Evolutionary conservation across 2,888 invertebrate species (phyloP), one percentile per base, ranked within the genome.

Genomic region (Galerucella pusilla): DNA sequence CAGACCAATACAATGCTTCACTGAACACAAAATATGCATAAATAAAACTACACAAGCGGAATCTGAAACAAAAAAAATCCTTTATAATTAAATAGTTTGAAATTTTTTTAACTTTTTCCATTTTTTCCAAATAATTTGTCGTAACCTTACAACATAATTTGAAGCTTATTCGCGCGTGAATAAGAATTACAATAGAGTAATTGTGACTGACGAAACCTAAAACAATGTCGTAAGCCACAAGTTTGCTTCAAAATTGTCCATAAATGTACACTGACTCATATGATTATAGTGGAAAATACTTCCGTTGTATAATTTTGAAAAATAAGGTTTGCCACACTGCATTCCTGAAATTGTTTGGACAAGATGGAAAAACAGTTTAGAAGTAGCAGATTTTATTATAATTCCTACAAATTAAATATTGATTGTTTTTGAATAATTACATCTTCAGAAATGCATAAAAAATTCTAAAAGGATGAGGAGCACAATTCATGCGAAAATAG

Each of bases 121-220:
- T 16, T 28, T 65, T 70, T 70, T 57, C 42, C 14, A 57, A 68
- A 68, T 16, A 61, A 35, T 68, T 69, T 11, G 42, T 54, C n/a
- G 28, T 70, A 70, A 70, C 54, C 63, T 70, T 70, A 52, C 16
- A 70, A 61, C 63, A 52, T 63, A 70, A 70, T 70, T 69, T 69
- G 61, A 25, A 59, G 59, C 25, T 70, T 70, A 70, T 70, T 70
- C 61, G 64, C 70, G 63, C 70, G 70, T 63, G 64, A 70, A 70
- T 54, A 64, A 16, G 12, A 64, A 64, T 64, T 14, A 54, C 54
- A 54, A 28, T 70, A 63, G 35, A 63, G 70, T 35, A 11, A 46
- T 65, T 65, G 16, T 57, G 57, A 20, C 16, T 65, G 64, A 65
- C 20, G 64, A 65, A 65, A 65, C 42, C 9, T n/a, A n/a, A n/a